phyloP scores from a whole-genome alignment of 2,797 vertebrate species.

The Melanotaenia boesemani region DNA sequence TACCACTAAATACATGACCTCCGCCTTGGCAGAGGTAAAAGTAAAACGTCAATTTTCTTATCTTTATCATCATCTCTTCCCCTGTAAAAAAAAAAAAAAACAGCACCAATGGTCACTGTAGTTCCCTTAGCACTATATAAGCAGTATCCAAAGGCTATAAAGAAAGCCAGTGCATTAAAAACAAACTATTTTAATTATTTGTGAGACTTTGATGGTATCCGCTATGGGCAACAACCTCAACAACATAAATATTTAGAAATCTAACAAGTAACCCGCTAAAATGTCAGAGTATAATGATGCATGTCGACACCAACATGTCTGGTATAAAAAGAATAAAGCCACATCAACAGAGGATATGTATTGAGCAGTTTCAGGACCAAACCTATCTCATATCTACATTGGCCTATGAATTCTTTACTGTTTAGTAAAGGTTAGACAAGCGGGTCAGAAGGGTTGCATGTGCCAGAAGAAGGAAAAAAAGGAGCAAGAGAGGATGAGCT shows the following conservation, averaged over 20 bases:
- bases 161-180: too few relatives aligned
- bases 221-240: too few relatives aligned
- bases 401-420: slow-evolving; percentile 27
- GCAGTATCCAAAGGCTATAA: too few relatives aligned
- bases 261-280: background rate
- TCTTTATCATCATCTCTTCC: too few relatives aligned
- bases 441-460: background rate
- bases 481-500: slow-evolving; percentile 21
- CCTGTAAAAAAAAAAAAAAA: too few relatives aligned
- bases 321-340: slow-evolving; percentile 16
- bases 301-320: slow-evolving; percentile 1
- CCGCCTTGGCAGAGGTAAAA: background rate
- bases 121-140: too few relatives aligned
- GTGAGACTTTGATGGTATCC: too few relatives aligned
- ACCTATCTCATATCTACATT: slow-evolving; percentile 16
- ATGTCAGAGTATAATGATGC: slow-evolving; percentile 39
- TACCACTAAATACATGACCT: too few relatives aligned
- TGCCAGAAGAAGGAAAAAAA: background rate
- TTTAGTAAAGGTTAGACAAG: slow-evolving; percentile 53
- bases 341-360: background rate
- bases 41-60: too few relatives aligned
- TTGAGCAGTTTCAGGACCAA: slow-evolving; percentile 29
- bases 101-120: too few relatives aligned
- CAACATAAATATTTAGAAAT: too few relatives aligned
- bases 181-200: too few relatives aligned